These are phyloP conservation scores for Microplitis demolitor DNA, from an alignment of 1,140 invertebrate genomes.

Conservation along the genomic window DNA sequence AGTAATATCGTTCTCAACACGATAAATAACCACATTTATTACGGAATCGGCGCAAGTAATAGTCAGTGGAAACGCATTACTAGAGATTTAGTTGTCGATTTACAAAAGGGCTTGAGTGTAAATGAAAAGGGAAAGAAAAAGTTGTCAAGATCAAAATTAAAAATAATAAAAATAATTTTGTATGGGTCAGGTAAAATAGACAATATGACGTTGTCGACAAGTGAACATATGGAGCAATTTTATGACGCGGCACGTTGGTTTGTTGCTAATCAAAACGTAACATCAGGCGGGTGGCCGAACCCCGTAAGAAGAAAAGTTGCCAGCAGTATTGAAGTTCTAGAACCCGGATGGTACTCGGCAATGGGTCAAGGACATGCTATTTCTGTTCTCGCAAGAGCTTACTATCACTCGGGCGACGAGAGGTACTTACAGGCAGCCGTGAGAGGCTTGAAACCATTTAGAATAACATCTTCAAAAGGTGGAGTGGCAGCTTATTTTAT, in stretches of 20 bases:
- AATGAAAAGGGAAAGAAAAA: slow-evolving; percentile 71
- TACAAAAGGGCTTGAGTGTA: slow-evolving; percentile 82
- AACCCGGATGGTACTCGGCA: slow-evolving; percentile 92
- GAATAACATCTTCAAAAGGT: slow-evolving; percentile 70
- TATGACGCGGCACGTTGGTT: slow-evolving; percentile 94
- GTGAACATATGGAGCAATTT: slow-evolving; percentile 87
- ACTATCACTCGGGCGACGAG: slow-evolving; percentile 76
- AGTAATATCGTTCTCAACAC: slow-evolving; percentile 74
- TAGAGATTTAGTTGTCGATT: slow-evolving; percentile 87
- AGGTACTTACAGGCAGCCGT: slow-evolving; percentile 82
- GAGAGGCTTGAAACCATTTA: slow-evolving; percentile 81
- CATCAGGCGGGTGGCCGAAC: slow-evolving; percentile 87
- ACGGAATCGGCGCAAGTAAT: slow-evolving; percentile 77
- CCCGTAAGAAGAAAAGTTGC: slow-evolving; percentile 79
- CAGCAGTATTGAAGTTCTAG: slow-evolving; percentile 76
- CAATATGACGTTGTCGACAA: slow-evolving; percentile 82
- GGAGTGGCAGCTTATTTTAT: slow-evolving; percentile 87
- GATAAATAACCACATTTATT: slow-evolving; percentile 79
- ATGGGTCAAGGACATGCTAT: slow-evolving; percentile 98
- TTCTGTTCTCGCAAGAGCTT: slow-evolving; percentile 89
- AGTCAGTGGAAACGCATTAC: slow-evolving; percentile 82
- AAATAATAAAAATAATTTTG: slow-evolving; percentile 71
- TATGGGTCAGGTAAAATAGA: slow-evolving; percentile 79
- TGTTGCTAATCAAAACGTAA: slow-evolving; percentile 79
- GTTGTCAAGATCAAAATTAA: slow-evolving; percentile 77